These are phyloP conservation scores for Acanthosoma haemorrhoidale DNA, from an alignment of 2,888 invertebrate genomes.

Conservation along the genomic window DNA sequence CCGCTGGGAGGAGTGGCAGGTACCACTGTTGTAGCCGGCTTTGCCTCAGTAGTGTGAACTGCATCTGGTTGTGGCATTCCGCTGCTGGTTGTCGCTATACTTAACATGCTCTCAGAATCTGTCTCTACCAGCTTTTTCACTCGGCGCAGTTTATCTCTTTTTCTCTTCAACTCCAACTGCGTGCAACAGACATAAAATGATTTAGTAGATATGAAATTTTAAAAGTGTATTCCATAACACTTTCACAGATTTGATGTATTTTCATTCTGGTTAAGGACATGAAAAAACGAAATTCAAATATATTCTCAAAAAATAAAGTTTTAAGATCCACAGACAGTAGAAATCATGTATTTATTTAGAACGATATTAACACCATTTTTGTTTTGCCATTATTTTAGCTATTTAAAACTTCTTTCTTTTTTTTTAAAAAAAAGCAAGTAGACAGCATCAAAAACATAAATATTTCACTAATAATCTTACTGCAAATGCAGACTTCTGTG, in stretches of 20 bases:
- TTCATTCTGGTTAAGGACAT: not conserved
- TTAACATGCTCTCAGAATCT: not conserved
- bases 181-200: no score
- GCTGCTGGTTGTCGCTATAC: not conserved
- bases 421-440: not conserved
- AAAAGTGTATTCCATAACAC: not conserved
- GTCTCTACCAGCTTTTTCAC: not conserved
- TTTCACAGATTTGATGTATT: not conserved
- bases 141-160: not conserved
- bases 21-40: not conserved
- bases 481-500: constrained; percentile 28
- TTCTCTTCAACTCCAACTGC: not conserved
- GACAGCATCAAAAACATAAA: not conserved
- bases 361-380: no score
- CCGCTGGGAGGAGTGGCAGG: not conserved
- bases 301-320: no score
- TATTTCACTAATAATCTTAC: constrained; percentile 3
- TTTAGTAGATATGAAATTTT: not conserved
- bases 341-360: no score
- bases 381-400: no score
- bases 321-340: no score
- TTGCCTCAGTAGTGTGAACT: not conserved
- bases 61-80: not conserved
- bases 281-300: no score
- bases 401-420: not conserved